phyloP scores from a whole-genome alignment of 2,113 vertebrate genomes.

The Cheirogaleus medius region DNA sequence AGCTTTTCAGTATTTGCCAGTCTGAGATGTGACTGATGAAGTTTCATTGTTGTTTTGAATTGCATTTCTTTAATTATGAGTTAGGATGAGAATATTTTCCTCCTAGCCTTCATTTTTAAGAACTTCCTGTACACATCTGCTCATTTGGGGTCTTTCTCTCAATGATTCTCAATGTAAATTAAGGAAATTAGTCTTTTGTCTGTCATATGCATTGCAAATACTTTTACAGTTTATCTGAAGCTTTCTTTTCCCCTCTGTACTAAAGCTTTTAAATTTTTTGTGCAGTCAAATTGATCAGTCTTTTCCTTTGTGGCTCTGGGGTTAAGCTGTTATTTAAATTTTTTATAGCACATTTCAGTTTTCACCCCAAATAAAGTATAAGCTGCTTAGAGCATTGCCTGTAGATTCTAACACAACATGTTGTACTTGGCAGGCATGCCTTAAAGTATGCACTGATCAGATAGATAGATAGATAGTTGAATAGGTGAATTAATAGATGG shows the following conservation, averaged over 20 bases:
- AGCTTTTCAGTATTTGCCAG: not conserved
- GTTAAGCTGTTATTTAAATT: constrained; percentile 64
- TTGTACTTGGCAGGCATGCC: not conserved
- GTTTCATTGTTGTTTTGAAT: not conserved
- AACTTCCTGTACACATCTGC: constrained; percentile 57
- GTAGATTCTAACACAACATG: not conserved
- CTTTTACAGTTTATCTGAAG: constrained; percentile 14
- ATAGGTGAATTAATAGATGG: not conserved
- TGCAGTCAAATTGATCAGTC: constrained; percentile 12
- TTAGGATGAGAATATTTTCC: not conserved
- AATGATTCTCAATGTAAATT: constrained; percentile 15
- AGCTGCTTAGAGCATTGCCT: not conserved
- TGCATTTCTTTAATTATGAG: constrained; percentile 9
- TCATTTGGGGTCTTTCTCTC: constrained; percentile 41
- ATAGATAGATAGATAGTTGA: not conserved
- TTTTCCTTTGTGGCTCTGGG: constrained; percentile 58
- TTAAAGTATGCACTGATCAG: not conserved
- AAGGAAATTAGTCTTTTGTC: constrained; percentile 52
- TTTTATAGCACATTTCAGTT: constrained; percentile 45
- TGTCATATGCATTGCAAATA: not conserved
- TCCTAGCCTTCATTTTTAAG: constrained; percentile 15
- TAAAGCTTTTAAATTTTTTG: constrained; percentile 24
- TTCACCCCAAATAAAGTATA: not conserved
- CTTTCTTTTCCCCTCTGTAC: not conserved
- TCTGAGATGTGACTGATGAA: not conserved